Percentiles rank a stretch among this genome's conserved stretches.
Conservation (phyloP, 2,113 vertebrate genomes). For the Poeciliopsis retropinna region DNA sequence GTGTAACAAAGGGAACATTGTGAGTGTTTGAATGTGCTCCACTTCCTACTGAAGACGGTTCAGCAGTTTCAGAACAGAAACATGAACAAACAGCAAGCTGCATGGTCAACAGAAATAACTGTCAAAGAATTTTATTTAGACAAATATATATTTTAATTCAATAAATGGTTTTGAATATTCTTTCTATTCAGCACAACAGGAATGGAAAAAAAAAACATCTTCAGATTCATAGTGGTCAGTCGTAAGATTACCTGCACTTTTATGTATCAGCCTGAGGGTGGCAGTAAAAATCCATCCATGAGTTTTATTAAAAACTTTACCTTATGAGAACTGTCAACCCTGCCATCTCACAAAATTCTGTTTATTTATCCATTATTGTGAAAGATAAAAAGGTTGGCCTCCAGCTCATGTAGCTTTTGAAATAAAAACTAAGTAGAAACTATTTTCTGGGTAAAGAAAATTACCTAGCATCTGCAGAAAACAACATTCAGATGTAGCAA, state of each 20-base stretch:
- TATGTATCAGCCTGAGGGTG: slow-evolving; percentile 42
- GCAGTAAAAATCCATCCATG: slow-evolving; percentile 57
- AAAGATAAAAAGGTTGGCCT: neutral
- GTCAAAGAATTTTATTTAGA: neutral
- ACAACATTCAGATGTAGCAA: neutral
- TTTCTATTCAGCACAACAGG: neutral
- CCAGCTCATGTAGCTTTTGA: neutral
- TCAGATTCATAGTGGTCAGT: neutral
- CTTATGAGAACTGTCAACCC: slow-evolving; percentile 28
- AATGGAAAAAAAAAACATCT: neutral
- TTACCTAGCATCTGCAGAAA: neutral
- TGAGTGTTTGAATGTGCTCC: slow-evolving; percentile 26
- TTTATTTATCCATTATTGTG: slow-evolving; percentile 27
- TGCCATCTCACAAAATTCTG: slow-evolving; percentile 14
- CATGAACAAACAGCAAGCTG: neutral
- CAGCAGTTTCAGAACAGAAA: slow-evolving; percentile 7
- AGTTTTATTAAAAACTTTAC: slow-evolving; percentile 14
- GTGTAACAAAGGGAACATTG: slow-evolving; percentile 22
- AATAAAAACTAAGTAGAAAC: slow-evolving; percentile 14
- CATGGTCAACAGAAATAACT: neutral
- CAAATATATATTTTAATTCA: neutral
- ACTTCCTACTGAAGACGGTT: neutral
- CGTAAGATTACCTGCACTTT: slow-evolving; percentile 20
- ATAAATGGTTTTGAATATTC: neutral
- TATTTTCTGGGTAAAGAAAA: neutral